Evolutionary conservation across 1,140 invertebrate species (phyloP), one percentile per base, ranked within the genome.

Genomic region (Trichomalopsis sarcophagae): DNA sequence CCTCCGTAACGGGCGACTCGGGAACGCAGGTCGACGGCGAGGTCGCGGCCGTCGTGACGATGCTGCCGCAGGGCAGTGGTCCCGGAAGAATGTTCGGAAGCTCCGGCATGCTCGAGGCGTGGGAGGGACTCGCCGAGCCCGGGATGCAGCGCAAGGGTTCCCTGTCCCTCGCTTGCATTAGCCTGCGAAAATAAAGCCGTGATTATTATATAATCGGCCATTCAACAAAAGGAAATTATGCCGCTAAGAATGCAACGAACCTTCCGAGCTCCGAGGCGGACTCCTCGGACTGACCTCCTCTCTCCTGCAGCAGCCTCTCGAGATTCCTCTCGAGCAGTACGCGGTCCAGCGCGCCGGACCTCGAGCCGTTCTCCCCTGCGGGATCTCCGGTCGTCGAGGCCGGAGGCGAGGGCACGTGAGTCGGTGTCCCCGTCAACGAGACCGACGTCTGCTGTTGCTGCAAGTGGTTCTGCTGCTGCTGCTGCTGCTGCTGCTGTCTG

Each of bases 101-200:
- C 91, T 96, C 95, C 27, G 95, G 95, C 95, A 96, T 95, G 17
- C 95, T 95, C n/a, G 94, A 94, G n/a, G 94, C 94, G 85, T 95
- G 94, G 9, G 90, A 91, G 9, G 94, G 92, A 44, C 90, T 88
- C 73, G 88, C 89, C 74, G 87, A 92, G 36, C 47, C 81, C 33
- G 90, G 92, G 71, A 91, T 87, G 86, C 92, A 93, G 27, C 91
- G 94, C 23, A 96, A 87, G 3, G 95, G 95, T 84, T 96, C 95
- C 86, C 95, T 89, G 87, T 95, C 95, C 85, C 94, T 91, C 0
- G 94, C 94, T 80, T 94, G 93, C 87, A 95, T 92, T 73, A 95
- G 89, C 85, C 94, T 94, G 87, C 13, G 13, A 14, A 81, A 44
- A 50, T 66, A 66, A 14, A 21, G 40, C 40, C 50, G n/a, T 50